Percentiles rank a stretch among this genome's conserved stretches.
These are phyloP conservation scores for Enteromius mattozi DNA, from an alignment of 2,797 vertebrate genomes.

Conservation along the genomic window DNA sequence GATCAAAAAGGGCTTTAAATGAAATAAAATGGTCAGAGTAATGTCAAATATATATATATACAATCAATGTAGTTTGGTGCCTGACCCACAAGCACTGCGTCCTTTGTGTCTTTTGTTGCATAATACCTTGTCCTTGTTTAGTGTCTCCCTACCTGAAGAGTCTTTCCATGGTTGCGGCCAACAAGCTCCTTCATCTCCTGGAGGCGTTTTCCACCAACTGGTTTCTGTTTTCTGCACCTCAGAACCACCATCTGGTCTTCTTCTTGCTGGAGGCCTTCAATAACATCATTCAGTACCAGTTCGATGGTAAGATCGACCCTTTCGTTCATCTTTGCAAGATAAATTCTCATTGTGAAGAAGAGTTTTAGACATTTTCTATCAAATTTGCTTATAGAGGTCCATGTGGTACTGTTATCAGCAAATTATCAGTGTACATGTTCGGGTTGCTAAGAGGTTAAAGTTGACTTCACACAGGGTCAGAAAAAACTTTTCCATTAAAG, in stretches of 20 bases:
- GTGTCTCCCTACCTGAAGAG: constrained; percentile 98
- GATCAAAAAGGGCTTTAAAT: neutral
- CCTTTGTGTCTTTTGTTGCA: neutral
- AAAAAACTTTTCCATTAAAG: neutral
- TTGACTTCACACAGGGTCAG: neutral
- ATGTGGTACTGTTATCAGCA: neutral
- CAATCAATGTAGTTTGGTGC: neutral
- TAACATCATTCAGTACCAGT: constrained; percentile 99
- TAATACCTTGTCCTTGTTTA: constrained; percentile 61
- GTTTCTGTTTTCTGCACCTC: constrained; percentile 93
- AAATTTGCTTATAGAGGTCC: neutral
- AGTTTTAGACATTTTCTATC: neutral
- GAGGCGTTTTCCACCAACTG: constrained; percentile 97
- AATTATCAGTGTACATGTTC: neutral
- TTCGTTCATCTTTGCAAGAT: neutral
- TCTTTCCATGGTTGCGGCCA: constrained; percentile 97
- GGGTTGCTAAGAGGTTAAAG: neutral
- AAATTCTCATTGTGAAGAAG: neutral
- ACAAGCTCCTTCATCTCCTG: constrained; percentile 95
- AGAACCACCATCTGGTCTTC: constrained; percentile 97
- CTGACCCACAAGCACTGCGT: neutral
- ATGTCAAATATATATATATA: neutral
- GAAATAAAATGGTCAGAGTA: neutral
- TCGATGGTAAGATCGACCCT: constrained; percentile 83
- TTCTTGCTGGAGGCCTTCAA: constrained; percentile 98